Evolutionary conservation across 2,888 invertebrate species (phyloP), one percentile per base, ranked within the genome.

Genomic region (Eurytoma adleriae): DNA sequence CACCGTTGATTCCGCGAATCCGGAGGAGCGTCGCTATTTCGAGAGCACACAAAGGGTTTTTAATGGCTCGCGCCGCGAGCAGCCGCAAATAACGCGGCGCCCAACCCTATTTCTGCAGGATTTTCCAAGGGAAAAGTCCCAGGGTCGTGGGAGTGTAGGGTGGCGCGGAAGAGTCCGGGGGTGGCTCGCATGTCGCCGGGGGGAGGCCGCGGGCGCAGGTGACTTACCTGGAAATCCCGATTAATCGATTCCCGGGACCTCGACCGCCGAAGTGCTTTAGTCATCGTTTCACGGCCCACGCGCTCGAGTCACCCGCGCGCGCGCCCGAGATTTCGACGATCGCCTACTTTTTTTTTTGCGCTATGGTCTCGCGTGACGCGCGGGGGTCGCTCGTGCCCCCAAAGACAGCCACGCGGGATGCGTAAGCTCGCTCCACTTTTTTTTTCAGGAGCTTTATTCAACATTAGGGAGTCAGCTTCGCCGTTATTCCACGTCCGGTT

Each of bases 201-300:
- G 54, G 54, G 54, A 7, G n/a, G 62, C 18, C 61, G 18, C 12
- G 30, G 10, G 52, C 16, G 54, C 70, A 71, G 71, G 75, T 72
- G 72, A 72, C 0, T 66, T 81, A 81, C 81, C 78, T 79, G 72
- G 81, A 81, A 81, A n/a, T 61, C 40, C 54, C 50, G 70, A 81
- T 78, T 56, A 79, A 81, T 78, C 79, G 75, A 76, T 81, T 79
- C 76, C 14, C 73, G 40, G 70, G 70, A 78, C 52, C 74, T 66
- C 70, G 54, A 64, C 77, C 74, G 69, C 27, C 52, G 59, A 75
- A 67, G 66, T 30, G 61, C 61, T 76, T 76, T 71, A 71, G 59
- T 69, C 70, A 72, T 71, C 72, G 30, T 10, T 3, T 12, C 50
- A 14, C 12, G 62, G 40, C 68, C 62, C 50, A 78, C 56, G 64